A percentile compares a stretch with the other conserved stretches of the same genome.
Evolutionary conservation across 1,140 invertebrate genomes (phyloP).

Genomic region (Scaptomyza hsui): DNA sequence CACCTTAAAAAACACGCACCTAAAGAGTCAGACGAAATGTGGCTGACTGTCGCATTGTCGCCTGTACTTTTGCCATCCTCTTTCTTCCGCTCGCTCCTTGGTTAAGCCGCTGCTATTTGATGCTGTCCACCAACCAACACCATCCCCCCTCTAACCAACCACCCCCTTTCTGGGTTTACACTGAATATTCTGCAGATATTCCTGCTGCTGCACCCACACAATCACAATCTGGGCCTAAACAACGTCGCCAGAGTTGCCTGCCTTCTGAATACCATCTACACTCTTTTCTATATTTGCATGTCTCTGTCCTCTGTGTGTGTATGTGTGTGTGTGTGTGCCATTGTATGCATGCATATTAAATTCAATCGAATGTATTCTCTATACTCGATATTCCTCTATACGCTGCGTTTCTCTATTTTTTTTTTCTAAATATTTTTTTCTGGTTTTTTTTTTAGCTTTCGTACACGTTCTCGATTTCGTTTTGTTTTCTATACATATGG

Average conservation of each 20-base stretch:
- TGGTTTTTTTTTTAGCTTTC: background rate
- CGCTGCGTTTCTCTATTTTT: constrained; percentile 24
- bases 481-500: constrained; percentile 38
- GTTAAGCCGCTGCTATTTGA: constrained; percentile 61
- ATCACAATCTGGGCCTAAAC: constrained; percentile 66
- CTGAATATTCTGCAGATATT: constrained; percentile 21
- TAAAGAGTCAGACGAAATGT: constrained; percentile 34
- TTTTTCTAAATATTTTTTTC: background rate
- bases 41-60: constrained; percentile 35
- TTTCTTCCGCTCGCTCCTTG: constrained; percentile 68
- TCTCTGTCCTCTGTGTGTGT: constrained; percentile 12
- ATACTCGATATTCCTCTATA: constrained; percentile 55
- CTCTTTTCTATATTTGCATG: constrained; percentile 5
- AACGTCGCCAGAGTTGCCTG: constrained; percentile 36
- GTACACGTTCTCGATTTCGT: constrained; percentile 12
- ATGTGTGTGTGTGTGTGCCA: constrained; percentile 54
- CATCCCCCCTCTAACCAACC: background rate
- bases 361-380: constrained; percentile 83
- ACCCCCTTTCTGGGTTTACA: too few relatives aligned
- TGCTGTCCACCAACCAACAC: constrained; percentile 23
- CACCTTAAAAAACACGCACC: constrained; percentile 8
- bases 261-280: background rate
- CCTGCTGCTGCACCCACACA: constrained; percentile 55
- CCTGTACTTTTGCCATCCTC: constrained; percentile 36
- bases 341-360: constrained; percentile 83